Evolutionary conservation across 1,140 invertebrate genomes (phyloP), one percentile per base, ranked within the genome.

Genomic region (Drosophila triauraria): DNA sequence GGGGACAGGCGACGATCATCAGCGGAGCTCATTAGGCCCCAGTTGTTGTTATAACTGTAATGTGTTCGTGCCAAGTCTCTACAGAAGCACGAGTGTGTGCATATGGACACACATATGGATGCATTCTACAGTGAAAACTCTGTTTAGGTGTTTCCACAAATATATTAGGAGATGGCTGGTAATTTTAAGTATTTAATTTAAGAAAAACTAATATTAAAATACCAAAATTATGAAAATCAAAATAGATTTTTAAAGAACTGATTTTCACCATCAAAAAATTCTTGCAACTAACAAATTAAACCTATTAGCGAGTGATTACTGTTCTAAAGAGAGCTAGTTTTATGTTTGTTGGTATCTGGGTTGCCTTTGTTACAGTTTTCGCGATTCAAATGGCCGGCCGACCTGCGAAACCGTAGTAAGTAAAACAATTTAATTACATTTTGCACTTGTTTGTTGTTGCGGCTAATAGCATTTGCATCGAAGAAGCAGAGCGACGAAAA

Each of bases 371-470:
- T 81, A 75, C 68, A 85, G 59, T 78, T 70, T 56, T 64, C 43
- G 58, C 69, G 30, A 68, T 74, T 79, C 75, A 60, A 70, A 48
- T 64, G 71, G 15, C 56, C 62, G 62, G 67, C 59, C 63, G 62
- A 70, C 59, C 63, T 70, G 84, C 68, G 84, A 87, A 87, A 84
- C 84, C 84, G 85, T 87, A 90, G 85, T 90, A 87, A 84, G 84
- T 86, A 72, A 74, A 88, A 84, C 80, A 84, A 90, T 87, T 87
- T 90, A 87, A 90, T 87, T 90, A 87, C 85, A 80, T 67, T 84
- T 88, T 72, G 65, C 77, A 54, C 59, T 86, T 79, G 74, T 78
- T 77, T 78, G 69, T 75, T 82, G 70, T 46, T 60, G 43, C 43
- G 47, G 81, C 81, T 83, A 83, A 83, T 83, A 80, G 81, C 81